Evolutionary conservation across 2,888 invertebrate genomes (phyloP).

Genomic region (Apotomis turbidana): DNA sequence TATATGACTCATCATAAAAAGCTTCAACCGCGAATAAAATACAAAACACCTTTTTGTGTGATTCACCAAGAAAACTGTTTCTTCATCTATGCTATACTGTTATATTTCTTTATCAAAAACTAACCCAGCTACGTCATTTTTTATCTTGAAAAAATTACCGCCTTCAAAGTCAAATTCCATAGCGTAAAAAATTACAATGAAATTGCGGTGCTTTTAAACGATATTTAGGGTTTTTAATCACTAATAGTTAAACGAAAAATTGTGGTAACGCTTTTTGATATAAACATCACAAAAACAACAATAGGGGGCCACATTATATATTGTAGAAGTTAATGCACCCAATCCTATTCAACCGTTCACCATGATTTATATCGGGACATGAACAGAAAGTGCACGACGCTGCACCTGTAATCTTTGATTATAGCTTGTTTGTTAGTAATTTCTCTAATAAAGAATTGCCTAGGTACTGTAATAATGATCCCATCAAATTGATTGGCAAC

Average conservation of each 20-base stretch:
- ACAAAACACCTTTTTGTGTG: conserved; percentile 38
- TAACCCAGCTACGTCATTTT: conserved; percentile 18
- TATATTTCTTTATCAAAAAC: conserved; percentile 39
- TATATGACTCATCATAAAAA: conserved; percentile 32
- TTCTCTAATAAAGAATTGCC: background rate
- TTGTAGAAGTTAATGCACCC: conserved; percentile 23
- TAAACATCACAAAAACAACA: conserved; percentile 13
- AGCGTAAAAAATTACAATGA: conserved; percentile 14
- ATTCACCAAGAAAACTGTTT: conserved; percentile 37
- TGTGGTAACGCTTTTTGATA: background rate
- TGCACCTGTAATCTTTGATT: conserved; percentile 10
- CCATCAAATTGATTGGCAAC: background rate
- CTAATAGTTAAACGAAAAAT: conserved; percentile 17
- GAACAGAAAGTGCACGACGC: conserved; percentile 15
- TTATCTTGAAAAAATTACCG: conserved; percentile 22
- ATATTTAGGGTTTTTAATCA: conserved; percentile 22
- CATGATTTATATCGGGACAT: conserved; percentile 6
- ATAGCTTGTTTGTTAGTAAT: background rate
- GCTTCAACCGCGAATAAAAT: conserved; percentile 29
- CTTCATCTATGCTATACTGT: conserved; percentile 36
- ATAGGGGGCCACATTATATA: background rate
- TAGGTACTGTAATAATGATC: conserved; percentile 10
- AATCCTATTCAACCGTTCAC: conserved; percentile 10
- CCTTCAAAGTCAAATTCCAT: conserved; percentile 14
- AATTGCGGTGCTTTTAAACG: conserved; percentile 29